Evolutionary conservation across 2,797 vertebrate species (phyloP), one percentile per base, ranked within the genome.

Genomic region (Parotocinclus haroldoi): DNA sequence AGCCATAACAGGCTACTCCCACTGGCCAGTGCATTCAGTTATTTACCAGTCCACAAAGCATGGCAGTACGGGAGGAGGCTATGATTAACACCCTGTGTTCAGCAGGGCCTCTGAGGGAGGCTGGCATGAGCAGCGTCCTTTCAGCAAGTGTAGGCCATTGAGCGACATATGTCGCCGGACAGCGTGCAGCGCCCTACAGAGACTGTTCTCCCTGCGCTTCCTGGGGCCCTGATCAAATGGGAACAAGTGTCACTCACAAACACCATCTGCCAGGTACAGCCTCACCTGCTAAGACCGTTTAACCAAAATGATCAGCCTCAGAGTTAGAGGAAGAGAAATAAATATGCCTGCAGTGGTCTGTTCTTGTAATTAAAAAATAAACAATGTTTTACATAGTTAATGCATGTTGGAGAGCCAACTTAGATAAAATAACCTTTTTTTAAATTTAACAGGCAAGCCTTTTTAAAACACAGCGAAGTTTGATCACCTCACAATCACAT

Each of bases 181-280:
- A 88, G 88, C 87, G 89, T 83, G 86, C 72, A 70, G 77, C 74
- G 76, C 84, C 89, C 84, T 80, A 76, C 77, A 58, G 88, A 90
- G 86, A 90, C 86, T 71, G 81, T 74, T 73, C 52, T 88, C 84
- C 86, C 78, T 66, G 78, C 66, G 75, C 86, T 87, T 92, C 89
- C 81, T 80, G 82, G 87, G 84, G 88, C 79, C 79, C 67, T 40
- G 67, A 89, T 91, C 92, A 87, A 89, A 90, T 89, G 93, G 91
- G 92, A 92, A 85, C 83, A 83, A 80, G 88, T 87, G 81, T 83
- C 63, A 82, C 76, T 86, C 85, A 79, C 88, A 86, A 89, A 89
- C 82, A 89, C 94, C 95, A 94, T 95, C 94, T 97, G 95, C 86
- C 90, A 83, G 74, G 57, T 83, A 78, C 81, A 78, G 79, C 72